phyloP scores from a whole-genome alignment of 1,140 invertebrate species.

The Ridgeia piscesae region DNA sequence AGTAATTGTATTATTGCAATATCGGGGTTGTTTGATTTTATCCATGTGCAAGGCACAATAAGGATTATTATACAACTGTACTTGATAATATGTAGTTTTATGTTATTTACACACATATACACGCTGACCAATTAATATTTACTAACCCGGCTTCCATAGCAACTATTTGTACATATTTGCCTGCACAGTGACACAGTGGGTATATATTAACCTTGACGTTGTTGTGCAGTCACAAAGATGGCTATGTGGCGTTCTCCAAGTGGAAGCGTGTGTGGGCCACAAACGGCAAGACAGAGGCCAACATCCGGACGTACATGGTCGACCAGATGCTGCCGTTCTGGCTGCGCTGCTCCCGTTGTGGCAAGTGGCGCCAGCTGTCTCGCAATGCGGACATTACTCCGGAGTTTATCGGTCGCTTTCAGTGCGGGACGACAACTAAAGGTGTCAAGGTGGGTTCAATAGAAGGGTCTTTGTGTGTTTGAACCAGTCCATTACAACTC shows the following conservation, averaged over 20 bases:
- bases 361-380: constrained; percentile 53
- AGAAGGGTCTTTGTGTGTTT: too few relatives aligned
- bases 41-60: too few relatives aligned
- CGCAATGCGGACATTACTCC: constrained; percentile 37
- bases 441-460: constrained; percentile 9
- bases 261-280: constrained; percentile 56
- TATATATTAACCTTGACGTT: background rate
- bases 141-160: background rate
- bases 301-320: constrained; percentile 42
- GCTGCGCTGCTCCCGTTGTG: constrained; percentile 52
- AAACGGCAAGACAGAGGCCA: constrained; percentile 47
- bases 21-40: too few relatives aligned
- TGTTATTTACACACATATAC: too few relatives aligned
- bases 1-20: too few relatives aligned
- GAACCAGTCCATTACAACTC: background rate
- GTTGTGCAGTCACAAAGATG: constrained; percentile 46
- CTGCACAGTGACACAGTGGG: background rate
- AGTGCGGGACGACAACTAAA: constrained; percentile 35
- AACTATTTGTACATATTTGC: background rate
- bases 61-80: too few relatives aligned
- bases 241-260: constrained; percentile 45
- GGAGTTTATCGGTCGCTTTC: constrained; percentile 45
- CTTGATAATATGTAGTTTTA: too few relatives aligned
- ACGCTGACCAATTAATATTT: background rate
- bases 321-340: constrained; percentile 57